Base-by-base conservation (phyloP, 2,888 invertebrate species). In the Tenthredo livida region DNA sequence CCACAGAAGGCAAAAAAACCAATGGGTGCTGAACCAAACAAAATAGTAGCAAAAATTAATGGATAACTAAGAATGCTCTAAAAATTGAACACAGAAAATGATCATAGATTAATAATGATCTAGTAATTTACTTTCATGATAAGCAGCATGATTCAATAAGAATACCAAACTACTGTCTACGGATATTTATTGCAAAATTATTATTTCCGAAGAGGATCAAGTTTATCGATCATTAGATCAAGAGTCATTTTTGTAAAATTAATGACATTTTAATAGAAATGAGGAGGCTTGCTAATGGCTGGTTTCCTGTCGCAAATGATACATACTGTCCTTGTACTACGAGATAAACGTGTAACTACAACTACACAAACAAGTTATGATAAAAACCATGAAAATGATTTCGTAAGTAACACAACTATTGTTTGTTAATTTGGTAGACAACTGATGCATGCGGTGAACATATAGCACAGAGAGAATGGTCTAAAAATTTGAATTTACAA, bases 11-110 rank as follows among this genome's bases (percentile, higher is more conserved):
- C 87, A 91, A 92, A 91, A 89, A 91, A 92, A 91, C 91, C 91
- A 91, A 90, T 87, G 88, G 91, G 88, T 90, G 91, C 91, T 92
- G 93, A 92, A 91, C 91, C 90, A 92, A 92, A 92, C 88, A 92
- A 85, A 85, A 82, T 37, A 80, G 40, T 50, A 72, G 40, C 25
- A 58, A 83, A 21, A 83, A 47, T 85, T 70, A 83, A 65, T 65
- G 40, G 37, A 33, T 72, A 29, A 70, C 58, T 82, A 7, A 25
- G 5, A 33, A 80, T 85, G 25, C 47, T 25, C 15, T n/a, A 47
- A 40, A 33, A 58, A 40, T 80, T 43, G 58, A 37, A 29, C n/a
- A 33, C 54, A 29, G 17, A 25, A 37, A 67, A 21, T 82, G 82
- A 61, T 40, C 43, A 9, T 37, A 67, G 4, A 12, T 21, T 12